Base-by-base conservation (phyloP, 2,888 invertebrate species). In the Clepsis dumicolana region DNA sequence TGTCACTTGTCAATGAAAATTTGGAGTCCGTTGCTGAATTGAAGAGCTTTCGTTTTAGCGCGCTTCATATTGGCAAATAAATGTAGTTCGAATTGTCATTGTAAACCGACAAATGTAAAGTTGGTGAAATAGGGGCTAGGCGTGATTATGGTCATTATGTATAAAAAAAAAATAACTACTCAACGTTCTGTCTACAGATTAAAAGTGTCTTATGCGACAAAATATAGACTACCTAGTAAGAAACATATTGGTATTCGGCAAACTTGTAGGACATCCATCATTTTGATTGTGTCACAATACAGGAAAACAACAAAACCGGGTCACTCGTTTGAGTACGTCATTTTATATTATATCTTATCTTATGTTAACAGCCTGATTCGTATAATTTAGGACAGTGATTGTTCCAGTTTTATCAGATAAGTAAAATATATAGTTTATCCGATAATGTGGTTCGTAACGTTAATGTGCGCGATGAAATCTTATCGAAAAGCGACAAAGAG, bases 251-350 rank as follows among this genome's bases (percentile, higher is more conserved):
- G 44, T 44, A 4, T 44, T 52, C 52, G 52, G 52, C n/a, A 64
- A 29, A 21, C n/a, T 59, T n/a, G 14, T 27, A 21, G 50, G 38
- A 2, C n/a, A 50, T 67, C 48, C 25, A 62, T 66, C 61, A 54
- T 44, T 8, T 21, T 35, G 21, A 29, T 38, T 35, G 16, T 21
- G 14, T 44, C 53, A 32, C 24, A 27, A 32, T 24, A 61, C 44
- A 67, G 50, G 64, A 53, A 70, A 57, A 60, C 54, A 50, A 59
- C 44, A 25, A 71, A 74, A 73, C 74, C 73, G 59, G 73, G 74
- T 74, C 70, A 74, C 57, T 65, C 53, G 21, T 66, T 62, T 59
- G 60, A 65, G 65, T 63, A 63, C 4, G 16, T 59, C 48, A 71
- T 54, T 41, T 64, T 70, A 72, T 71, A 71, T 63, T 54, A 59